Conservation (phyloP, 1,140 invertebrate genomes). For the Hetaerina americana region DNA sequence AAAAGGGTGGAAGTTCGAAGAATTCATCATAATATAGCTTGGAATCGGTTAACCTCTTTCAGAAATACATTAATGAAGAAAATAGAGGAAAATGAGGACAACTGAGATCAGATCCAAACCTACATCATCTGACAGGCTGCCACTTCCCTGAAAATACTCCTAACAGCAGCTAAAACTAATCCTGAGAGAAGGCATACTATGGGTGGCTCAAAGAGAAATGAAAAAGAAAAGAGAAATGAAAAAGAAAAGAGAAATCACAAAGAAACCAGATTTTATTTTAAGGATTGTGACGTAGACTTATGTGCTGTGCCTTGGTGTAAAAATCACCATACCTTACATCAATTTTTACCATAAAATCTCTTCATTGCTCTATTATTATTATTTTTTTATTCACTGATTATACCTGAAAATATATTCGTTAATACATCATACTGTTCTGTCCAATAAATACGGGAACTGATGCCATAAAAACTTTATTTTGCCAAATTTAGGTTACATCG, state of each 20-base stretch:
- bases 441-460: too few species aligned
- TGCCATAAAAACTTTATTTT: too few species aligned
- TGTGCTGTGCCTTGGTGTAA: neutral
- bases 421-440: too few species aligned
- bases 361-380: neutral
- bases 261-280: neutral
- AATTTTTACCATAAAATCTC: neutral
- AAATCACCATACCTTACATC: neutral
- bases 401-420: neutral
- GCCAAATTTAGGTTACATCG: too few species aligned
- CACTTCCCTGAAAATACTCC: constrained; percentile 2
- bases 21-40: neutral
- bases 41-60: neutral
- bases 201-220: neutral
- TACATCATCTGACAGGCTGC: neutral
- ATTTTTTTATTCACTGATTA: neutral
- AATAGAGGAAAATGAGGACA: neutral
- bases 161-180: neutral
- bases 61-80: neutral
- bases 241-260: neutral
- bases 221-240: neutral
- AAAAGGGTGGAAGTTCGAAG: too few species aligned
- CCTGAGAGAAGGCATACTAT: neutral
- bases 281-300: neutral
- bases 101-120: neutral